Percentiles rank a stretch among this genome's conserved stretches.
Conservation (phyloP, 2,113 vertebrate genomes). For the Oostethus manadensis region DNA sequence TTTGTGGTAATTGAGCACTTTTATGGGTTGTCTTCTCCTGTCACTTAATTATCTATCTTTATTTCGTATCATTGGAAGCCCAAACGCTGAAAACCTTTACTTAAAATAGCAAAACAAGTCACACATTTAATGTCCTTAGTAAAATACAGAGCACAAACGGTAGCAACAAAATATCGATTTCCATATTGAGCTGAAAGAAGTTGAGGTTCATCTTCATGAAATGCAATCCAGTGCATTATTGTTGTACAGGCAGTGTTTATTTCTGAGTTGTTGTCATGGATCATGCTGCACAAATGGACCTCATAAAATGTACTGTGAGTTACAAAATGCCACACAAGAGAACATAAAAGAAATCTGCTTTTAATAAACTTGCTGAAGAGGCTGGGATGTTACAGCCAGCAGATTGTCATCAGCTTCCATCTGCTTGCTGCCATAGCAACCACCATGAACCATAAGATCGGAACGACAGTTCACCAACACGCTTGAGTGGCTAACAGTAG, state of each 20-base stretch:
- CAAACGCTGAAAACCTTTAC: background rate
- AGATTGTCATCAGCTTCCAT: conserved; percentile 46
- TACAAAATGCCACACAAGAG: background rate
- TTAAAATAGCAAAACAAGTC: background rate
- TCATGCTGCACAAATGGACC: background rate
- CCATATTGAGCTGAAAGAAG: too few relatives aligned
- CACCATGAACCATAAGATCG: conserved; percentile 15
- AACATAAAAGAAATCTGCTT: conserved; percentile 5
- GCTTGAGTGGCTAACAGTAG: conserved; percentile 18
- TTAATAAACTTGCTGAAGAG: conserved; percentile 15
- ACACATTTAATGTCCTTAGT: background rate
- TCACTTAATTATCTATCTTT: background rate
- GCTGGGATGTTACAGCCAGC: conserved; percentile 33
- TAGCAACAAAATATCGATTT: too few relatives aligned
- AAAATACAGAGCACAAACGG: background rate
- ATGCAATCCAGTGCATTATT: background rate
- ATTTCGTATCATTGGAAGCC: background rate
- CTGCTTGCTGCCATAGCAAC: conserved; percentile 44
- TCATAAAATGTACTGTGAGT: background rate
- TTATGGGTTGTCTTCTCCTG: background rate
- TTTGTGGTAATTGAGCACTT: background rate
- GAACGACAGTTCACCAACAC: conserved; percentile 38
- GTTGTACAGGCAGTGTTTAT: background rate
- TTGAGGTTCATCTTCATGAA: background rate
- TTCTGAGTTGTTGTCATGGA: background rate